phyloP scores from a whole-genome alignment of 2,888 invertebrate genomes.

The Agonopterix subpropinquella region DNA sequence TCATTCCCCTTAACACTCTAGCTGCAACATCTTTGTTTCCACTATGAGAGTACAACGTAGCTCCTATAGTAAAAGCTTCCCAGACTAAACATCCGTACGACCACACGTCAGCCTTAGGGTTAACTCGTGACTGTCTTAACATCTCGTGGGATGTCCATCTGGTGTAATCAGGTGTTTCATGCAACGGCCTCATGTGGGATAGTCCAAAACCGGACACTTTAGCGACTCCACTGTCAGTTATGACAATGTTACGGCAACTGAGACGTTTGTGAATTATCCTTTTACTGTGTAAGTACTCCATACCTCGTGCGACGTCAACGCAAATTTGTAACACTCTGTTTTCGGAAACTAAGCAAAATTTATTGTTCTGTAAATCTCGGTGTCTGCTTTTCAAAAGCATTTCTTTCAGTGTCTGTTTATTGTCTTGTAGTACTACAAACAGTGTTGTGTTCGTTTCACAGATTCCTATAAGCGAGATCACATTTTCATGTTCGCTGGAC shows the following conservation, averaged over 20 bases:
- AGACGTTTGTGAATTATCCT: constrained; percentile 85
- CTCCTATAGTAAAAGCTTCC: constrained; percentile 88
- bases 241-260: constrained; percentile 82
- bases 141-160: constrained; percentile 89
- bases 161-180: constrained; percentile 82
- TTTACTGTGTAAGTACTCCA: constrained; percentile 80
- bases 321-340: constrained; percentile 78
- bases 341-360: constrained; percentile 78
- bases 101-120: constrained; percentile 88
- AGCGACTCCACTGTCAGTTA: constrained; percentile 78
- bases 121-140: constrained; percentile 80
- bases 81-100: constrained; percentile 88
- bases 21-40: constrained; percentile 79
- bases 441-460: constrained; percentile 86
- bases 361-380: constrained; percentile 66
- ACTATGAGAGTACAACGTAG: constrained; percentile 85
- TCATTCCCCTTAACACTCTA: constrained; percentile 80
- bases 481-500: constrained; percentile 81
- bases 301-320: constrained; percentile 80
- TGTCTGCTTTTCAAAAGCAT: constrained; percentile 78
- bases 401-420: constrained; percentile 81
- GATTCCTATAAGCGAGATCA: constrained; percentile 85
- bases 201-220: constrained; percentile 87
- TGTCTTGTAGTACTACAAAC: constrained; percentile 83
- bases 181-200: constrained; percentile 77